These are phyloP conservation scores for Brachionus rubens DNA, from an alignment of 1,140 invertebrate genomes.

Conservation along the genomic window DNA sequence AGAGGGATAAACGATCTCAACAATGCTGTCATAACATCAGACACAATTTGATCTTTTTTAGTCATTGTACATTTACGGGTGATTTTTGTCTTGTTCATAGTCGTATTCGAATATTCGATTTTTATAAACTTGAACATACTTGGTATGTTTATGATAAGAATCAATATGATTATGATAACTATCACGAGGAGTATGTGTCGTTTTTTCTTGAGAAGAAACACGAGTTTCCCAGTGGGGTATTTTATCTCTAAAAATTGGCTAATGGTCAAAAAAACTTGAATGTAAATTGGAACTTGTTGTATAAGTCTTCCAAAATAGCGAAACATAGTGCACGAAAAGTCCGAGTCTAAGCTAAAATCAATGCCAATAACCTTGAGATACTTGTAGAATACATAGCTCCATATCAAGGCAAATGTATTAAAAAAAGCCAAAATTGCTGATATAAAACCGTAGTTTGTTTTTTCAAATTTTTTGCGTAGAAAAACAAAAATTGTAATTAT, in stretches of 20 bases:
- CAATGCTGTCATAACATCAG: neutral
- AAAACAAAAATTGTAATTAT: constrained; percentile 1
- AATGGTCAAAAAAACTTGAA: constrained; percentile 6
- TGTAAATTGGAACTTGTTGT: constrained; percentile 19
- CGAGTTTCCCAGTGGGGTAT: neutral
- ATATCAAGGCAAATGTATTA: neutral
- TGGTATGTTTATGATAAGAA: neutral
- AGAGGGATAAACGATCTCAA: neutral
- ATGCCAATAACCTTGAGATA: neutral
- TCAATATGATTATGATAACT: neutral
- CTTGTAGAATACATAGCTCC: constrained; percentile 30
- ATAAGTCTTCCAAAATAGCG: neutral
- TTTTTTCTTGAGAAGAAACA: neutral
- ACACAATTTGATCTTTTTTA: neutral
- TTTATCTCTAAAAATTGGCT: neutral
- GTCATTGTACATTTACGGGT: neutral
- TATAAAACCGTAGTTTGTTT: constrained; percentile 26
- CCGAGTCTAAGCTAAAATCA: neutral
- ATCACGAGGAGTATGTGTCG: neutral
- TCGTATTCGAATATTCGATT: neutral
- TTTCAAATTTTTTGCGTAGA: neutral
- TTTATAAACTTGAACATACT: constrained; percentile 10
- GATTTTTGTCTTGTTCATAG: neutral
- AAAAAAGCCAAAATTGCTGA: neutral
- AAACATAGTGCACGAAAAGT: neutral